Base-by-base conservation (phyloP, 1,140 invertebrate genomes). In the Mya arenaria region DNA sequence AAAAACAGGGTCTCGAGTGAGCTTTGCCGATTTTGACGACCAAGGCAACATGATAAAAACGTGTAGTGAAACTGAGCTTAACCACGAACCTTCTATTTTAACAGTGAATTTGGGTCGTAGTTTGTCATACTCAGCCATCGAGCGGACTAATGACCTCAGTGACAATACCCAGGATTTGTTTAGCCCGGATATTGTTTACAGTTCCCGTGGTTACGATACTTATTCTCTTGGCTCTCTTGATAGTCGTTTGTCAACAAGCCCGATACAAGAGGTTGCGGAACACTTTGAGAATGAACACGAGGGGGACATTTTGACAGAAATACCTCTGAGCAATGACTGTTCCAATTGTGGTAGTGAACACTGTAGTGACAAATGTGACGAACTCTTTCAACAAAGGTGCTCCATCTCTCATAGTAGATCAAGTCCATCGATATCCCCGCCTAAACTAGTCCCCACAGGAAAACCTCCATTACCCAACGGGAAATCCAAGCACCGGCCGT, bases 1-100 rank as follows among this genome's bases (percentile, higher is more conserved):
- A 13, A 80, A 80, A 71, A 55, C 62, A 17, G 66, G 66, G 5
- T 80, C 77, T 8, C 65, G 77, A 8, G 77, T 80, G 8, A 80
- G 77, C 44, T 80, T 80, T 36, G 77, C 77, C 0, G 77, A 80
- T 62, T 4, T 69, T 1, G 77, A 80, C 34, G 66, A 65, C 13
- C 65, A 80, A 39, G 77, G 77, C 44, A 80, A 80, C 58, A 68
- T 80, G 39, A 52, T 80, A 4, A 80, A 80, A 62, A 80, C 52
- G 36, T 69, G 66, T 41, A 80, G 77, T 44, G 77, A 80, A 56
- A 41, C 56, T n/a, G 77, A 71, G 32, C 36, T 80, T n/a, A 19
- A 71, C 28, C 15, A 34, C 1, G 77, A 71, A 17, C 48, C 8
- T 30, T 1, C 37, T 13, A 13, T 68, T n/a, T 4, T 34, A 23